These are phyloP conservation scores for Characodon lateralis DNA, from an alignment of 2,797 vertebrate species.

Conservation along the genomic window DNA sequence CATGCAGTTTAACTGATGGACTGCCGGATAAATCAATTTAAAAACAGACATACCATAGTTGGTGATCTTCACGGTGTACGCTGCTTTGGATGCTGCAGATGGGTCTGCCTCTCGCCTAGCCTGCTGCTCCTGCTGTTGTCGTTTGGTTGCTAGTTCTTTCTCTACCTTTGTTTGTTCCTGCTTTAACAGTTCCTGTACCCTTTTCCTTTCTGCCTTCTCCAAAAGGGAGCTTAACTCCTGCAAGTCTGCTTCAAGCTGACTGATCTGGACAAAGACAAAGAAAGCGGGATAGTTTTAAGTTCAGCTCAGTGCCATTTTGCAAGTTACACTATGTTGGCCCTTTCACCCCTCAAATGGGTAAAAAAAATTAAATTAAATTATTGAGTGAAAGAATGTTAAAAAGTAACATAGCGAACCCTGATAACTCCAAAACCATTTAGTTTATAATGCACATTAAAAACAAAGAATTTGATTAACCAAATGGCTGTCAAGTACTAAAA, in stretches of 20 bases:
- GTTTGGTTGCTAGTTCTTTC: conserved; percentile 86
- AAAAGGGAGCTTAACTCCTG: conserved; percentile 86
- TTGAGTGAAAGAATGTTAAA: neutral
- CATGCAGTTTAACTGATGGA: neutral
- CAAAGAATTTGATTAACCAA: neutral
- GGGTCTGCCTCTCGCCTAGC: conserved; percentile 72
- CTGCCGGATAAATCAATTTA: too few species aligned
- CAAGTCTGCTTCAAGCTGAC: conserved; percentile 88
- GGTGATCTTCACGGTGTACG: conserved; percentile 94
- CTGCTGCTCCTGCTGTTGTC: conserved; percentile 79
- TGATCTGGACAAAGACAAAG: conserved; percentile 64
- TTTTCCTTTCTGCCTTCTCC: conserved; percentile 84
- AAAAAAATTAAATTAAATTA: too few species aligned
- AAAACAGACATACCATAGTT: conserved; percentile 86
- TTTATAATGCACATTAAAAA: neutral
- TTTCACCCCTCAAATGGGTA: neutral
- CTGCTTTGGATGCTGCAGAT: conserved; percentile 59
- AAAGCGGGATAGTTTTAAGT: neutral
- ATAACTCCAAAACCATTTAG: too few species aligned
- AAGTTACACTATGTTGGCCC: neutral
- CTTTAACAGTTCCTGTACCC: conserved; percentile 83
- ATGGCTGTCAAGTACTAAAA: neutral
- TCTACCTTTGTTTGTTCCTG: conserved; percentile 90
- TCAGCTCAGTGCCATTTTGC: neutral
- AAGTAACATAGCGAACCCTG: neutral